Evolutionary conservation across 2,797 vertebrate species (phyloP).

Genomic region (Girardinus metallicus): DNA sequence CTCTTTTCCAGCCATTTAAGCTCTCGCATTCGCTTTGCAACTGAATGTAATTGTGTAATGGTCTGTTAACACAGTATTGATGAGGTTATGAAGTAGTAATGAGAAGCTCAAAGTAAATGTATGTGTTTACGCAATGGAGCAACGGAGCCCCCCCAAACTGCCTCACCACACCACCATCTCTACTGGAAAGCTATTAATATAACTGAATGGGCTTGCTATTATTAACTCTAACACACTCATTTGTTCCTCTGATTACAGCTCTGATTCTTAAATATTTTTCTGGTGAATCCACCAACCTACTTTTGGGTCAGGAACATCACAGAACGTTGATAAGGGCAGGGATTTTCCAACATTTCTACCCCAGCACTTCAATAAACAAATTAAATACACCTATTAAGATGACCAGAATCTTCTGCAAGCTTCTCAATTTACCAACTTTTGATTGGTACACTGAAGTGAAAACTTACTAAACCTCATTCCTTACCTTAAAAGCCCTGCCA

Average conservation of each 20-base stretch:
- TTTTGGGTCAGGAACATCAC: background rate
- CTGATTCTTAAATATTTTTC: background rate
- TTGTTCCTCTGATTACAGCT: slow-evolving; percentile 1
- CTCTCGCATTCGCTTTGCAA: slow-evolving; percentile 40
- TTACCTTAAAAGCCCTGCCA: background rate
- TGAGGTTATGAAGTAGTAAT: slow-evolving; percentile 50
- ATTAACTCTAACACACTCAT: slow-evolving; percentile 24
- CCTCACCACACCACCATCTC: slow-evolving; percentile 7
- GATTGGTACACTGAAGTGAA: background rate
- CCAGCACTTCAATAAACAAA: background rate
- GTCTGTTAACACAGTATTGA: slow-evolving; percentile 63
- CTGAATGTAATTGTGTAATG: slow-evolving; percentile 57
- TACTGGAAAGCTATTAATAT: slow-evolving; percentile 43
- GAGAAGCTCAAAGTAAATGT: slow-evolving; percentile 55
- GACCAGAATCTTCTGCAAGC: background rate
- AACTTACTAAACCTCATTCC: background rate
- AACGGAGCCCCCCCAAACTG: background rate
- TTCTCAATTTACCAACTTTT: background rate
- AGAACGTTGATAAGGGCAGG: background rate
- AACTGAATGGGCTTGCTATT: slow-evolving; percentile 37
- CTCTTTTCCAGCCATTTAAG: slow-evolving; percentile 55
- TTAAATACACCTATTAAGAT: background rate
- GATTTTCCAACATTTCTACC: background rate
- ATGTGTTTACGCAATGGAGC: slow-evolving; percentile 33
- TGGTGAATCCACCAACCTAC: background rate